Base-by-base conservation (phyloP, 2,888 invertebrate species). In the Lasioglossum zephyrum region DNA sequence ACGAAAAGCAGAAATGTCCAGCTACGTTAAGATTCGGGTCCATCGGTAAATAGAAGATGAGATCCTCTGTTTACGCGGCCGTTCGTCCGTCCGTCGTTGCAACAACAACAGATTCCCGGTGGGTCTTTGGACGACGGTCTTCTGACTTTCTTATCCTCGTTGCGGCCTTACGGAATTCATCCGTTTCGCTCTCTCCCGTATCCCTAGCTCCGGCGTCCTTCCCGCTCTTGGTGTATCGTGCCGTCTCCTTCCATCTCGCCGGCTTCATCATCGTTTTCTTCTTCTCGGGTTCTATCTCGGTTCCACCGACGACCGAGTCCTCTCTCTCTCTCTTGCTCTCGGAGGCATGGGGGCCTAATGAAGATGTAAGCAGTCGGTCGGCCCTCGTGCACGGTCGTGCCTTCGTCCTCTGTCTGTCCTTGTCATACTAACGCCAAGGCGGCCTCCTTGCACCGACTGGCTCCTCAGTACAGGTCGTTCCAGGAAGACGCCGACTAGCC, bases 341-440 rank as follows among this genome's bases (percentile, higher is more conserved):
- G 81, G 78, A 92, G 92, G 91, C 92, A 93, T 92, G 92, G 92
- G 92, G 93, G 93, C 94, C 94, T 95, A 95, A 95, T 95, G 95
- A 95, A 95, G 95, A 95, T 95, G 95, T 95, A 95, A 94, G 94
- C 95, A 95, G 94, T 95, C 94, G 92, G 91, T 90, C 92, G 93
- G 85, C 88, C 87, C 92, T 92, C 92, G 88, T 91, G 88, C 93
- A 91, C 92, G 89, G 85, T 90, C 92, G 91, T 91, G 90, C 91
- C 91, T 92, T 91, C 92, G 91, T 92, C 91, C 90, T 91, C 88
- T 88, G 82, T 88, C 88, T 77, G 78, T 91, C 92, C 88, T 88
- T 87, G 86, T 91, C 89, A 84, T 85, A 73, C 87, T 86, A 84
- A 84, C 73, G 85, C 86, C 82, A 72, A 66, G 69, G 77, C 90